phyloP scores from a whole-genome alignment of 2,113 vertebrate genomes.

The Platichthys stellatus region DNA sequence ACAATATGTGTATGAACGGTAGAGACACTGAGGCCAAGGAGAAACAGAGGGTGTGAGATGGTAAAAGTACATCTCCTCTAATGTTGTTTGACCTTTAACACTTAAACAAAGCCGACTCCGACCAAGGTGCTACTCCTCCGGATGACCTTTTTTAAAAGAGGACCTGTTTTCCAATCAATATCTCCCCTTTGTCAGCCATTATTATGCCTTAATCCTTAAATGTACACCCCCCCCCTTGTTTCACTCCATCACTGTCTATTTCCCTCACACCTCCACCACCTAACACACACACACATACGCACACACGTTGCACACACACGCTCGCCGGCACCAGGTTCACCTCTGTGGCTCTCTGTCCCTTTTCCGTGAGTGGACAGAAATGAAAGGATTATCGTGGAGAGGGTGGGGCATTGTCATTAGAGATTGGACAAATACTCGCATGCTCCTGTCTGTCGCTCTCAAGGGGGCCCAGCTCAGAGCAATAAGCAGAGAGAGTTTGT shows the following conservation, averaged over 20 bases:
- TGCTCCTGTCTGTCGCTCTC: slow-evolving; percentile 62
- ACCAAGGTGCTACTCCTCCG: not conserved
- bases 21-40: not conserved
- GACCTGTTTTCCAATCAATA: slow-evolving; percentile 17
- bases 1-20: not conserved
- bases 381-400: slow-evolving; percentile 69
- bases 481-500: slow-evolving; percentile 75
- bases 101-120: not conserved
- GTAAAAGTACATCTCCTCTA: not conserved
- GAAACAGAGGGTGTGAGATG: not conserved
- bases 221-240: not conserved
- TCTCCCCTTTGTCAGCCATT: slow-evolving; percentile 16
- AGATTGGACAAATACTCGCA: slow-evolving; percentile 74
- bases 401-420: slow-evolving; percentile 75
- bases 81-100: slow-evolving; percentile 33
- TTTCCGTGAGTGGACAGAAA: slow-evolving; percentile 62
- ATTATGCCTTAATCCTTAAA: slow-evolving; percentile 41
- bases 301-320: not conserved
- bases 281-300: slow-evolving; percentile 8
- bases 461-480: slow-evolving; percentile 59
- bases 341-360: slow-evolving; percentile 39
- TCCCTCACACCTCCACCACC: slow-evolving; percentile 1
- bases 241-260: slow-evolving; percentile 22
- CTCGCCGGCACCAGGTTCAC: slow-evolving; percentile 14
- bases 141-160: slow-evolving; percentile 35